Evolutionary conservation across 2,888 invertebrate species (phyloP), one percentile per base, ranked within the genome.

Genomic region (Lacanobia oleracea): DNA sequence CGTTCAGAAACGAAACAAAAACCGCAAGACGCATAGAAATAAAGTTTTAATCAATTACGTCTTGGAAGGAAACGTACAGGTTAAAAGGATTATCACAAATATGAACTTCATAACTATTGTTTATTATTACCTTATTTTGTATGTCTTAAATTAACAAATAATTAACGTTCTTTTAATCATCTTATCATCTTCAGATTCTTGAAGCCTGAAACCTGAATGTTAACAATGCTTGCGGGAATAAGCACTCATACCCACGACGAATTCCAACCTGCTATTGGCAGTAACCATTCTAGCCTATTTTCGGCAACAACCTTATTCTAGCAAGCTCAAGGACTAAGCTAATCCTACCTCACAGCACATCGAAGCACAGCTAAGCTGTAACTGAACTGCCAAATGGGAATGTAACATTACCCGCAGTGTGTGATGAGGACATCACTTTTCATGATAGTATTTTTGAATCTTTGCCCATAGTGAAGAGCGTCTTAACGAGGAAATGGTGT

Each of bases 331-430:
- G 21, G 61, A 48, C 61, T 68, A 9, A 59, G n/a, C 53, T 67
- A 63, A 69, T 77, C 66, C 50, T 9, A 5, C 14, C 7, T 51
- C 51, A 69, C 61, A 67, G 72, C 72, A 5, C 23, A 65, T 48
- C 45, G 57, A 27, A 75, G 53, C 67, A 53, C 37, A 57, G 12
- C 43, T 2, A 27, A 37, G 64, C 45, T 45, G 51, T 69, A 69
- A 14, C 23, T 50, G 14, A n/a, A 48, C n/a, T 65, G 69, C 65
- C 57, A 51, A 73, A 50, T 51, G 33, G 27, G 12, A 48, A n/a
- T 37, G 5, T 72, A 48, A 37, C 50, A 53, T 14, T 21, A 12
- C 23, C 37, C 18, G 8, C 9, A 45, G 16, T n/a, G 27, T 50
- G 40, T 27, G 18, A 40, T 48, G 21, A 21, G 37, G 18, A 37